Conservation (phyloP, 1,140 invertebrate genomes). For the Cotesia typhae region DNA sequence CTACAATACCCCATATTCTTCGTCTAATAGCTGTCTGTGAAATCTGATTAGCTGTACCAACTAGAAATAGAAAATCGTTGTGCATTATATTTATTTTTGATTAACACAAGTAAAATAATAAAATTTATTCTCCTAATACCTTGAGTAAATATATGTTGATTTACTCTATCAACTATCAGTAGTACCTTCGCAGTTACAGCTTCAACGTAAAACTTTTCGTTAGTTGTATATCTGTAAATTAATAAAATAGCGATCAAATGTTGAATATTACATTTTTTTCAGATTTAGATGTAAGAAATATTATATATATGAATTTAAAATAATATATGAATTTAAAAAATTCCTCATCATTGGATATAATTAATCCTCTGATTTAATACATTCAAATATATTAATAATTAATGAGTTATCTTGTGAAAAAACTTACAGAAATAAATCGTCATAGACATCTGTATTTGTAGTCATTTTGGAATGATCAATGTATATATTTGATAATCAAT, state of each 20-base stretch:
- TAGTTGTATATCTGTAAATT: slow-evolving; percentile 72
- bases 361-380: background rate
- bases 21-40: slow-evolving; percentile 72
- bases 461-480: slow-evolving; percentile 48
- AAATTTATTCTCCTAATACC: slow-evolving; percentile 54
- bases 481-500: too few relatives aligned
- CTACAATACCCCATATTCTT: slow-evolving; percentile 89
- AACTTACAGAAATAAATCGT: slow-evolving; percentile 73
- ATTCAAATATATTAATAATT: slow-evolving; percentile 18
- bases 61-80: slow-evolving; percentile 47
- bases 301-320: too few relatives aligned
- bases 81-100: too few relatives aligned
- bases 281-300: too few relatives aligned
- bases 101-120: background rate
- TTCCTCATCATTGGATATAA: background rate
- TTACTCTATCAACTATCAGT: slow-evolving; percentile 77
- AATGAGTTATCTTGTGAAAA: background rate
- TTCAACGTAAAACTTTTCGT: slow-evolving; percentile 79
- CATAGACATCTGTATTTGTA: slow-evolving; percentile 64
- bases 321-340: too few relatives aligned
- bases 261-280: background rate
- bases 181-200: slow-evolving; percentile 70
- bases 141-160: slow-evolving; percentile 73
- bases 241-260: slow-evolving; percentile 29
- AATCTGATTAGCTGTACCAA: slow-evolving; percentile 68